Conservation (phyloP, 1,140 invertebrate species). For the Aphelinus certus region DNA sequence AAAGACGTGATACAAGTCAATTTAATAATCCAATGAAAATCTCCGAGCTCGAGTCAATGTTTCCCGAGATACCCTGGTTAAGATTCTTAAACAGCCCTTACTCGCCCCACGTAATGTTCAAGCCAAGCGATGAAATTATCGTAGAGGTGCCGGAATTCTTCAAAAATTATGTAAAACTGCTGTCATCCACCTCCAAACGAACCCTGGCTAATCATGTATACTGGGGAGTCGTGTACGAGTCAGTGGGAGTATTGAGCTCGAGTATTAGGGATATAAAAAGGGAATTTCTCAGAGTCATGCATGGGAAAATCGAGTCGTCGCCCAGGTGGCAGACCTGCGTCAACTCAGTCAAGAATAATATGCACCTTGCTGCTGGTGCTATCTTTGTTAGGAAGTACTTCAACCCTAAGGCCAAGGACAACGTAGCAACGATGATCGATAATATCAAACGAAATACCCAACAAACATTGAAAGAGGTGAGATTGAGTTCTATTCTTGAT, state of each 20-base stretch:
- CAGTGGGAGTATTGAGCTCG: too few species aligned
- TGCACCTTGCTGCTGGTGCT: constrained; percentile 80
- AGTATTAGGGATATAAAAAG: too few species aligned
- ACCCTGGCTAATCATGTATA: constrained; percentile 73
- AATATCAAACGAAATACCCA: neutral
- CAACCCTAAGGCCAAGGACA: constrained; percentile 72
- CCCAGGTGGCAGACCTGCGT: constrained; percentile 86
- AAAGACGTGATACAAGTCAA: constrained; percentile 87
- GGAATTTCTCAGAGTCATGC: constrained; percentile 59
- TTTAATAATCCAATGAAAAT: constrained; percentile 91
- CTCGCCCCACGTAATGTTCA: constrained; percentile 68
- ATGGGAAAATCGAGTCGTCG: too few species aligned
- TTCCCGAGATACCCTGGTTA: constrained; percentile 81
- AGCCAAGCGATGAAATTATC: constrained; percentile 77
- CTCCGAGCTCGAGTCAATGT: constrained; percentile 76
- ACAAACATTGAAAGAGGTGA: too few species aligned
- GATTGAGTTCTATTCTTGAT: too few species aligned
- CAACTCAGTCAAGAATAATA: constrained; percentile 74
- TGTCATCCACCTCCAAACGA: constrained; percentile 69
- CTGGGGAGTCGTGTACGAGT: constrained; percentile 68
- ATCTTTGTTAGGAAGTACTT: constrained; percentile 80
- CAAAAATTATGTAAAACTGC: constrained; percentile 70
- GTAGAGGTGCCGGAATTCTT: constrained; percentile 83
- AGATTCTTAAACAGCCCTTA: constrained; percentile 83
- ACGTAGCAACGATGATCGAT: neutral